Conservation (phyloP, 2,113 vertebrate species). For the Hydrochoerus hydrochaeris region DNA sequence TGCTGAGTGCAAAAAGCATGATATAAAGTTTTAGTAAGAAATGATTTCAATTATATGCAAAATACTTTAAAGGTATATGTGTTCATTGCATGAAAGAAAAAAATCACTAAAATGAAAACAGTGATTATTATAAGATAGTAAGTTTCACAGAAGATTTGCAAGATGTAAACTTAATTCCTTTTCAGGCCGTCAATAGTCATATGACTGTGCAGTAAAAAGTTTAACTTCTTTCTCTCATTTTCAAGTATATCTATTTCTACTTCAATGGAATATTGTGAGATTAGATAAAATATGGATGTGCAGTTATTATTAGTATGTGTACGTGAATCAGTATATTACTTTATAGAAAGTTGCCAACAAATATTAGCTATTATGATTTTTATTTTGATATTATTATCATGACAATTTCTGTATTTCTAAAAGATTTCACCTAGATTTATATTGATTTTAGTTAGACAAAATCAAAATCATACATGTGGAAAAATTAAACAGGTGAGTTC, state of each 20-base stretch:
- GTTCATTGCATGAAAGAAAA: not conserved
- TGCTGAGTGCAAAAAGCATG: not conserved
- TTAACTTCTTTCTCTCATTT: not conserved
- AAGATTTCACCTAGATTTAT: not conserved
- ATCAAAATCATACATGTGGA: not conserved
- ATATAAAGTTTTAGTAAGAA: not conserved
- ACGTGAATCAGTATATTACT: not conserved
- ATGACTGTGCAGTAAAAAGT: not conserved
- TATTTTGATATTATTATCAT: not conserved
- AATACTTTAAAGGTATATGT: not conserved
- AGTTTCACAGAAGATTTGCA: not conserved
- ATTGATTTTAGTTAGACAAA: not conserved
- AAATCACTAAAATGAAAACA: not conserved
- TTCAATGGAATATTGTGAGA: not conserved
- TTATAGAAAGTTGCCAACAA: not conserved
- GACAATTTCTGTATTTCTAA: not conserved
- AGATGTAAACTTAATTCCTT: not conserved
- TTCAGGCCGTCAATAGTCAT: not conserved
- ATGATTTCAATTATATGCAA: not conserved
- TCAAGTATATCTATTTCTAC: not conserved
- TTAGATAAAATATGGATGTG: not conserved
- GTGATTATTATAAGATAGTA: not conserved
- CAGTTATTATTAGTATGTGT: not conserved
- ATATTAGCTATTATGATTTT: not conserved
- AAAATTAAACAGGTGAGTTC: not conserved